Evolutionary conservation across 2,113 vertebrate species (phyloP), one percentile per base, ranked within the genome.

Genomic region (Plestiodon gilberti): DNA sequence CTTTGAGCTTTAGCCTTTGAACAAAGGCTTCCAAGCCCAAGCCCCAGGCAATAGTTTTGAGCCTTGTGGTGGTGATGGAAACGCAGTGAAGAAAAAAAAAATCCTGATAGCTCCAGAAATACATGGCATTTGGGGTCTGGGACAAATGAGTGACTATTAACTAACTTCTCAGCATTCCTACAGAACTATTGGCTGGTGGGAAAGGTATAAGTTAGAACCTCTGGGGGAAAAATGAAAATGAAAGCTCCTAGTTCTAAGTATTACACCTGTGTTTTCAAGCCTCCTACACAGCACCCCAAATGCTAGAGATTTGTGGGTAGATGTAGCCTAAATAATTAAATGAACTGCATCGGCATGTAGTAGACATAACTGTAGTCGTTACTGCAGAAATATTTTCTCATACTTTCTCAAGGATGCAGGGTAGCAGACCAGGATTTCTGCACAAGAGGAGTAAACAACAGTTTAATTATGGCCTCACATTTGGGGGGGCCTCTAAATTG

Each of bases 21-120:
- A 62, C 85, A 86, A 84, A 71, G 23, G 43, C 88, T 84, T 87
- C 38, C 30, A 35, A 89, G 73, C 65, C 38, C 35, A 55, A 20
- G 55, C 9, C 81, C 74, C 70, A 75, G 35, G 89, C 91, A 86
- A 84, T 79, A 30, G 79, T 91, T 89, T 78, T 92, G 78, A 89
- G 83, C 61, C 61, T 79, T 67, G 25, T 78, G 86, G 87, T 86
- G 79, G 25, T 82, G 23, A 67, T 84, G 62, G n/a, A 67, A 0
- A 0, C 81, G 81, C 76, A 89, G 84, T n/a, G 70, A 35, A 35
- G 35, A 15, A 3, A 8, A 73, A 80, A 67, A 78, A 38, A 57
- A 52, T 65, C 52, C 38, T 55, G 30, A 2, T 75, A 20, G 40
- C 83, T 87, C 84, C 85, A 82, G 23, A 79, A 90, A 88, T 74